phyloP scores from a whole-genome alignment of 2,113 vertebrate species.

The Serilophus lunatus region DNA sequence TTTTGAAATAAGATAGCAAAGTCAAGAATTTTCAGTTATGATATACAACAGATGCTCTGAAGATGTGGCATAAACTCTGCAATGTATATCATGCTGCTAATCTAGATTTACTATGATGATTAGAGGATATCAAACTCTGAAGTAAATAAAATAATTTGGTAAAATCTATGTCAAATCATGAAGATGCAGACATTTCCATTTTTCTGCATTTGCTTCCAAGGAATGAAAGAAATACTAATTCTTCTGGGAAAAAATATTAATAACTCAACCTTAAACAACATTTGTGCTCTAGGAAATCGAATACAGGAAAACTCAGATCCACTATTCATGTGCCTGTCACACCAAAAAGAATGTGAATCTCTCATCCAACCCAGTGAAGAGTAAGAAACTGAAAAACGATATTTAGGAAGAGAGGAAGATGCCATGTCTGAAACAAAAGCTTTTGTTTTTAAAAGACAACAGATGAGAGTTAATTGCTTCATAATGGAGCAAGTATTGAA shows the following conservation, averaged over 20 bases:
- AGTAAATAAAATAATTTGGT: background rate
- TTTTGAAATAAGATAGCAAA: background rate
- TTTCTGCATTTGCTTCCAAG: background rate
- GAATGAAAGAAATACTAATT: background rate
- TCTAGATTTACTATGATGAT: background rate
- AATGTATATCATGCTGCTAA: background rate
- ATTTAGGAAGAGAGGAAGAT: background rate
- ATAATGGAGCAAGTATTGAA: constrained; percentile 8
- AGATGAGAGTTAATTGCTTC: background rate
- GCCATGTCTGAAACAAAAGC: background rate
- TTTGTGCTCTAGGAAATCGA: background rate
- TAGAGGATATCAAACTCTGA: background rate
- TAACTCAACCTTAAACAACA: background rate
- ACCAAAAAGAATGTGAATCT: background rate
- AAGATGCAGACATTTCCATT: background rate
- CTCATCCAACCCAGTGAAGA: background rate
- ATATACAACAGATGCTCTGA: background rate
- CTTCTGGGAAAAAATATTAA: background rate
- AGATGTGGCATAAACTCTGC: background rate
- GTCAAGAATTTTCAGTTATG: background rate
- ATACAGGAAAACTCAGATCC: background rate
- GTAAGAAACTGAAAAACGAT: background rate
- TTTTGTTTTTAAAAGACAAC: background rate
- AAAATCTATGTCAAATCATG: background rate
- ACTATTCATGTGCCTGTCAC: background rate